Evolutionary conservation across 2,888 invertebrate species (phyloP).

Genomic region (Hirtodrosophila trivittata): DNA sequence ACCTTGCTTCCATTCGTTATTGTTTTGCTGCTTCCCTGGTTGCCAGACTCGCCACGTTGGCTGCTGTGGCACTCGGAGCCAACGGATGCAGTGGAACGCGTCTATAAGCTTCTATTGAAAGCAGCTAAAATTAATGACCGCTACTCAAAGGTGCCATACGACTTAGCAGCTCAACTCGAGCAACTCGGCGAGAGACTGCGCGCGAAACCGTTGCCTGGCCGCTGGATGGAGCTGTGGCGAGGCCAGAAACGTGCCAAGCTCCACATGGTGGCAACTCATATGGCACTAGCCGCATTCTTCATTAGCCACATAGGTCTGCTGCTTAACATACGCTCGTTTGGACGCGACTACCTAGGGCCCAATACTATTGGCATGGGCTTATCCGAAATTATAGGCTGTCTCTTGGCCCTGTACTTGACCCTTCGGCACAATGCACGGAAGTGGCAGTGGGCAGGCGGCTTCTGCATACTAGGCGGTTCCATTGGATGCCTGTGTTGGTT

Average conservation of each 20-base stretch:
- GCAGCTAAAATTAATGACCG: constrained; percentile 82
- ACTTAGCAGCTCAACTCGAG: constrained; percentile 75
- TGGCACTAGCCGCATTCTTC: constrained; percentile 81
- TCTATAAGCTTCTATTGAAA: constrained; percentile 76
- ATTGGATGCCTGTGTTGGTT: constrained; percentile 82
- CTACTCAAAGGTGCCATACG: constrained; percentile 68
- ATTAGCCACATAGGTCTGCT: constrained; percentile 84
- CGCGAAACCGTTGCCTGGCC: constrained; percentile 59
- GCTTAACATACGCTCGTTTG: constrained; percentile 84
- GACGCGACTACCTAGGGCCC: constrained; percentile 81
- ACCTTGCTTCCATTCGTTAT: constrained; percentile 82
- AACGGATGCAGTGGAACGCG: constrained; percentile 65
- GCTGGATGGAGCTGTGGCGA: constrained; percentile 81
- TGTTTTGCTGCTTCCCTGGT: constrained; percentile 82
- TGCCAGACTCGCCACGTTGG: constrained; percentile 84
- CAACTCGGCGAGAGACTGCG: constrained; percentile 55
- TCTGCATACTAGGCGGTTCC: constrained; percentile 82
- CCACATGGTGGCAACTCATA: constrained; percentile 79
- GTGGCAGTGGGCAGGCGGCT: constrained; percentile 82
- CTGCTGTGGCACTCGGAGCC: constrained; percentile 76
- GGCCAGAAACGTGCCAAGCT: constrained; percentile 68
- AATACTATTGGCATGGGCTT: constrained; percentile 83
- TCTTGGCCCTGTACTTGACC: constrained; percentile 81
- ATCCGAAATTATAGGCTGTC: constrained; percentile 83
- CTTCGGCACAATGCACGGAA: constrained; percentile 77